Conservation (phyloP, 2,888 invertebrate species). For the Chrysopilus asiliformis region DNA sequence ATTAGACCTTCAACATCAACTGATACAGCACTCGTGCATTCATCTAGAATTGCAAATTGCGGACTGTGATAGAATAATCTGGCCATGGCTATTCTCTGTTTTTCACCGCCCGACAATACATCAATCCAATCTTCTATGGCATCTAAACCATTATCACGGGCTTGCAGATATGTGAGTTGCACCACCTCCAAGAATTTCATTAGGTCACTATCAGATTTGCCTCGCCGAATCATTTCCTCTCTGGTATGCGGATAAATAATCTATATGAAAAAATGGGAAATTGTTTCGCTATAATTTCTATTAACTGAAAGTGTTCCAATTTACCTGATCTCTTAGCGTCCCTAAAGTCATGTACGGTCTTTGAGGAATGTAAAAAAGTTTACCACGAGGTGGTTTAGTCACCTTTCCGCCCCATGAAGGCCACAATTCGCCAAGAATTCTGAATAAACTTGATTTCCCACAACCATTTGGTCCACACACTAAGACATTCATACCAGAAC, state of each 20-base stretch:
- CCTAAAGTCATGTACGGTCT: conserved; percentile 97
- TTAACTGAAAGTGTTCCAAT: not conserved
- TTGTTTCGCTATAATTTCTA: not conserved
- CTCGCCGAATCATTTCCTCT: conserved; percentile 67
- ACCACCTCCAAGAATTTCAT: conserved; percentile 64
- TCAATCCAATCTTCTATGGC: conserved; percentile 98
- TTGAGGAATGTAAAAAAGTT: conserved; percentile 88
- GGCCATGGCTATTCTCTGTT: conserved; percentile 97
- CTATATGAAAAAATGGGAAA: conserved; percentile 20
- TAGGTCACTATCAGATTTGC: conserved; percentile 67
- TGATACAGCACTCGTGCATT: conserved; percentile 97
- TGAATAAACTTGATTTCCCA: conserved; percentile 93
- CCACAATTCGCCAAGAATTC: conserved; percentile 95
- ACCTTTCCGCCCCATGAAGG: conserved; percentile 88
- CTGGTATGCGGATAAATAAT: conserved; percentile 89
- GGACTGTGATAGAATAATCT: conserved; percentile 93
- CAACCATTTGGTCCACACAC: conserved; percentile 98
- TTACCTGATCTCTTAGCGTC: conserved; percentile 78
- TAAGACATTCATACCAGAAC: conserved; percentile 91
- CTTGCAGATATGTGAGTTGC: conserved; percentile 69
- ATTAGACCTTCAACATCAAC: conserved; percentile 97
- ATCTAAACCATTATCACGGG: conserved; percentile 79
- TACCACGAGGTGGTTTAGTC: conserved; percentile 89
- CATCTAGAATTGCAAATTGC: conserved; percentile 96
- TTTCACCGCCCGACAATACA: conserved; percentile 94